Evolutionary conservation across 1,140 invertebrate species (phyloP), one percentile per base, ranked within the genome.

Genomic region (Adelges cooleyi): DNA sequence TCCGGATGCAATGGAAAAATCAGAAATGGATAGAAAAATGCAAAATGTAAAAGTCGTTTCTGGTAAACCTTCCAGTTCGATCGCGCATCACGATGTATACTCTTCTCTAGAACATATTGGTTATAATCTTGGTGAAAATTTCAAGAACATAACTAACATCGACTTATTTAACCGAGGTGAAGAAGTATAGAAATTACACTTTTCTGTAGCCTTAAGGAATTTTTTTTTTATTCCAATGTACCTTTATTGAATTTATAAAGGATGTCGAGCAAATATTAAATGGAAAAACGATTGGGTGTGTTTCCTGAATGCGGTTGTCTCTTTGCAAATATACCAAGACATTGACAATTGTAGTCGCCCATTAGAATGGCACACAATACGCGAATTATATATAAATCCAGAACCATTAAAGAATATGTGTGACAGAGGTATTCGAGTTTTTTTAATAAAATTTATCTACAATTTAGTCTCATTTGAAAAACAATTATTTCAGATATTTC

Each of bases 401-500:
- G 40, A 36, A n/a, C 23, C 40, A 17, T 56, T 56, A 3, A 9
- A 42, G 25, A 25, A 56, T 25, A 20, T 6, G 0, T 2, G 23
- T 0, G 38, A 23, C 23, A 42, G 17, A 56, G 53, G 53, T 56
- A 27, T 10, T 15, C 2, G n/a, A 38, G 13, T 8, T 13, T 8
- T 8, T 38, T 38, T 38, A 38, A 8, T 38, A 38, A 13, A 38
- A 6, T 38, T 38, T 6, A 38, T n/a, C n/a, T n/a, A n/a, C n/a
- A n/a, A n/a, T n/a, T n/a, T n/a, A n/a, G n/a, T n/a, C n/a, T n/a
- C n/a, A n/a, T n/a, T n/a, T n/a, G n/a, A n/a, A n/a, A n/a, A n/a
- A n/a, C n/a, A n/a, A n/a, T n/a, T 40, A 22, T 54, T 53, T 56
- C n/a, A 56, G 53, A 56, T 56, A 2, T 56, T 25, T 4, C 53